Conservation (phyloP, 2,797 vertebrate species). For the Apogon talboti region DNA sequence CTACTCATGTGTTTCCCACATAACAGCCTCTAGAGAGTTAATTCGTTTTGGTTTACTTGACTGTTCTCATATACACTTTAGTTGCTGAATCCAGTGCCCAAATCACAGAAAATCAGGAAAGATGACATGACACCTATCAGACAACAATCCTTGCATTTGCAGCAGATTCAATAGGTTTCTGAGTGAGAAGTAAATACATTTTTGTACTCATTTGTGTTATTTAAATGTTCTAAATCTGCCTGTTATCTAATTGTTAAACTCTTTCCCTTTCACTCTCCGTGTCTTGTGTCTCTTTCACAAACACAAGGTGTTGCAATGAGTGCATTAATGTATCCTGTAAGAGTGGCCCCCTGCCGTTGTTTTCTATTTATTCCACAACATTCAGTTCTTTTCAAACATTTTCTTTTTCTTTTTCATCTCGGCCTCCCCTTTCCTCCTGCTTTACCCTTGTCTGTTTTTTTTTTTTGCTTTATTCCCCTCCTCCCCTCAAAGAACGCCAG, state of each 20-base stretch:
- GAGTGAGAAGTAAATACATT: too few relatives aligned
- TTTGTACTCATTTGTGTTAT: slow-evolving; percentile 2
- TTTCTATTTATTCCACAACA: slow-evolving; percentile 59
- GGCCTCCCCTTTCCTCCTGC: slow-evolving; percentile 28
- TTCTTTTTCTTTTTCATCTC: slow-evolving; percentile 25
- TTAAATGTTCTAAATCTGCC: slow-evolving; percentile 29
- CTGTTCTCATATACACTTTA: too few relatives aligned
- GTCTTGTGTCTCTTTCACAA: slow-evolving; percentile 25
- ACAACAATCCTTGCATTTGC: neutral
- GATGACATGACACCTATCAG: neutral
- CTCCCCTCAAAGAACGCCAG: slow-evolving; percentile 82
- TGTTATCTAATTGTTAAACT: slow-evolving; percentile 42
- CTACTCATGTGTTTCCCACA: slow-evolving; percentile 59
- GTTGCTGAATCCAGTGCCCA: neutral
- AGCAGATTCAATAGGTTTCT: neutral
- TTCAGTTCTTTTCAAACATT: slow-evolving; percentile 55
- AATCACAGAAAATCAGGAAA: neutral
- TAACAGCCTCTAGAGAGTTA: slow-evolving; percentile 57
- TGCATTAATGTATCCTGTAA: slow-evolving; percentile 61
- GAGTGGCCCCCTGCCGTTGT: slow-evolving; percentile 55
- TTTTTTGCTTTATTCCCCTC: slow-evolving; percentile 8
- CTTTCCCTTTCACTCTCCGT: slow-evolving; percentile 39
- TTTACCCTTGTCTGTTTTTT: too few relatives aligned
- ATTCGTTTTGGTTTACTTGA: slow-evolving; percentile 60
- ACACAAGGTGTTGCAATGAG: slow-evolving; percentile 49